A percentile compares a stretch with the other conserved stretches of the same genome.
phyloP scores from a whole-genome alignment of 2,888 invertebrate genomes.

The Capitulum mitella region DNA sequence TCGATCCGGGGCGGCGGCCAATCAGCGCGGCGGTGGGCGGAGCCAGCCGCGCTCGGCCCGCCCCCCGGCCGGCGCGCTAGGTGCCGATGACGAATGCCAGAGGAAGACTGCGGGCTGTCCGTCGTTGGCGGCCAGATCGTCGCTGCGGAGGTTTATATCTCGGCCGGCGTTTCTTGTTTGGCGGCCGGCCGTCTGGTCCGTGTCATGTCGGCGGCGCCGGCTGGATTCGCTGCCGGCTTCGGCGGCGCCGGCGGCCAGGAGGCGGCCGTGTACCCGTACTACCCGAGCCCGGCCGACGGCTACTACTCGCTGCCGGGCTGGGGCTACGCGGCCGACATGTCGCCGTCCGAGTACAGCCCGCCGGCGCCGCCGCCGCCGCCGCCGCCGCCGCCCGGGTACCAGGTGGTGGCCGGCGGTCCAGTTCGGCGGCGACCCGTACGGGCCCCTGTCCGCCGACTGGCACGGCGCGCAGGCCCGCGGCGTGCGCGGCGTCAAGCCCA shows the following conservation, averaged over 20 bases:
- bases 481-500: constrained; percentile 61
- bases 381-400: constrained; percentile 30
- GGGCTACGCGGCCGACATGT: constrained; percentile 26
- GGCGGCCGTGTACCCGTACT: constrained; percentile 1
- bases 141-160: background rate
- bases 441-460: constrained; percentile 3
- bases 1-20: background rate
- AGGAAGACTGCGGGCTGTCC: background rate
- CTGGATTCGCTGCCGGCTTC: background rate
- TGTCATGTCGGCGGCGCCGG: constrained; percentile 3
- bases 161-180: background rate
- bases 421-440: constrained; percentile 29
- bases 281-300: background rate
- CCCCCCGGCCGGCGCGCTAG: background rate
- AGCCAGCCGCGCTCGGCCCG: background rate
- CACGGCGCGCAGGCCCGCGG: constrained; percentile 40
- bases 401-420: constrained; percentile 31
- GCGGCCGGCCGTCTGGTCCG: background rate
- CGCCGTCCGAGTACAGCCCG: constrained; percentile 30
- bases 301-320: constrained; percentile 19
- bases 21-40: constrained; percentile 3
- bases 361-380: constrained; percentile 30
- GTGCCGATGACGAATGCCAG: constrained; percentile 23
- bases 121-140: background rate
- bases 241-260: background rate